Percentiles rank a stretch among this genome's conserved stretches.
phyloP scores from a whole-genome alignment of 2,113 vertebrate species.

The Mormoops blainvillei region DNA sequence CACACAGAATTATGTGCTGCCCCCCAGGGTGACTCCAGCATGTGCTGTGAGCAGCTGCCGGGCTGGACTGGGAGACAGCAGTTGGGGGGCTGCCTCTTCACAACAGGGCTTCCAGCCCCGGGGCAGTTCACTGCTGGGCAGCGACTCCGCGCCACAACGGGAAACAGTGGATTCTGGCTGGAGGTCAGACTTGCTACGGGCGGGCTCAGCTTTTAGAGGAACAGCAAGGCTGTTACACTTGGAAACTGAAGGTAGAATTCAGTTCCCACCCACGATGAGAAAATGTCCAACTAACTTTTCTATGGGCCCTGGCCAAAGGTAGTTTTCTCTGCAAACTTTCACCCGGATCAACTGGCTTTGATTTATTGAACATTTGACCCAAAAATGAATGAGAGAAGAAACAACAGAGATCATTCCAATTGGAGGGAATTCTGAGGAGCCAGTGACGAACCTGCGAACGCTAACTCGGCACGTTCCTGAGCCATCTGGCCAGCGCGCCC shows the following conservation, averaged over 20 bases:
- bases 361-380: neutral
- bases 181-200: neutral
- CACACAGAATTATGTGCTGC: neutral
- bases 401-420: neutral
- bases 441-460: neutral
- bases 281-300: neutral
- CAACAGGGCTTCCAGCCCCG: neutral
- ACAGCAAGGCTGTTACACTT: neutral
- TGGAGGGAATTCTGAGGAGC: neutral
- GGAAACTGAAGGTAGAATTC: neutral
- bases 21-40: neutral
- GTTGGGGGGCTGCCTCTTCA: neutral
- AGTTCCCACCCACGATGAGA: neutral
- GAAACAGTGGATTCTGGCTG: no score
- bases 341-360: neutral
- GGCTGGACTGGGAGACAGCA: neutral
- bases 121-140: no score
- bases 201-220: neutral
- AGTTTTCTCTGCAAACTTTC: neutral
- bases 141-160: no score
- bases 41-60: neutral
- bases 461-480: neutral
- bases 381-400: neutral
- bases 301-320: neutral
- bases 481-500: neutral